Evolutionary conservation across 2,888 invertebrate species (phyloP).

Genomic region (Lasius platythorax): DNA sequence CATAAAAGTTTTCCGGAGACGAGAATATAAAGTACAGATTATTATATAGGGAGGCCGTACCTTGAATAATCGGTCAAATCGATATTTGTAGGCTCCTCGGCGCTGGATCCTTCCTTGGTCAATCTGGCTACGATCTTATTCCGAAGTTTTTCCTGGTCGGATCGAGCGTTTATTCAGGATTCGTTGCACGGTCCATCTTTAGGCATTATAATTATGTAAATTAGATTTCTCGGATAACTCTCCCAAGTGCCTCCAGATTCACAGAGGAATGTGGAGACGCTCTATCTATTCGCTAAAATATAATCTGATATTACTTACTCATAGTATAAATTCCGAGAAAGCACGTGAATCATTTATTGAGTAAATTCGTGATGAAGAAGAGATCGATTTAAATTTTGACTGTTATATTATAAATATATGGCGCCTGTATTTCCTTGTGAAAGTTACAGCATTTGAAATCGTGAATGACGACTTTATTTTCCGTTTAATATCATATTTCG

Average conservation of each 20-base stretch:
- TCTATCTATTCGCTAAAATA: background rate
- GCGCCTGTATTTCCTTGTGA: background rate
- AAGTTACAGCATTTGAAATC: background rate
- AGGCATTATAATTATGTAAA: background rate
- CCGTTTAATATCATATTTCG: background rate
- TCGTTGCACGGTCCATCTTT: background rate
- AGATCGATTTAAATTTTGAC: slow-evolving; percentile 4
- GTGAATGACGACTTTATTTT: background rate
- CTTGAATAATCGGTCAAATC: slow-evolving; percentile 95
- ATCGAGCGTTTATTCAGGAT: background rate
- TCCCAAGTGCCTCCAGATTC: background rate
- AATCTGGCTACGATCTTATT: slow-evolving; percentile 93
- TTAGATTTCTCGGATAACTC: slow-evolving; percentile 49
- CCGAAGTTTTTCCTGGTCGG: slow-evolving; percentile 90
- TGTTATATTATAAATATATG: background rate
- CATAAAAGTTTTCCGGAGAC: background rate
- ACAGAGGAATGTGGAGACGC: background rate
- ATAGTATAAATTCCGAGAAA: background rate
- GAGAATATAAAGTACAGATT: background rate
- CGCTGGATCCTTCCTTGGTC: slow-evolving; percentile 94
- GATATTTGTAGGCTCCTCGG: slow-evolving; percentile 95
- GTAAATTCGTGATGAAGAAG: background rate
- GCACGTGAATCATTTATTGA: background rate
- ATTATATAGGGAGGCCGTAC: slow-evolving; percentile 85
- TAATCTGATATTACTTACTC: slow-evolving; percentile 44